Conservation (phyloP, 2,113 vertebrate species). For the Chloropsis cyanopogon region DNA sequence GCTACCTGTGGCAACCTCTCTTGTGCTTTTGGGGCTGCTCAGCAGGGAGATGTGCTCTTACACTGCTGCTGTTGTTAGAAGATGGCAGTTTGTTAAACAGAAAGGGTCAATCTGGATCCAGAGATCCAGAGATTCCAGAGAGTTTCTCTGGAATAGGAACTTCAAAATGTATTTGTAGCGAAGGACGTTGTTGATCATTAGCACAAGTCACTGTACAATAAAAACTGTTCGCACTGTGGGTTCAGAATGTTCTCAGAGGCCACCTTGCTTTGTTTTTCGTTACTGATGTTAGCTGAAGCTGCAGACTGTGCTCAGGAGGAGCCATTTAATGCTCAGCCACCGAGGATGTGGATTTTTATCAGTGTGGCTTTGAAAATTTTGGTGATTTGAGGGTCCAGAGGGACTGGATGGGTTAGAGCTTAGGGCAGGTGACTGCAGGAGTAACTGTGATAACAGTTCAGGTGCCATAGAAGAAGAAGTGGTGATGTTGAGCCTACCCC, state of each 20-base stretch:
- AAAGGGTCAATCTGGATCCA: background rate
- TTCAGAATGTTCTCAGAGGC: background rate
- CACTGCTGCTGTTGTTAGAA: background rate
- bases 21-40: background rate
- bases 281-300: background rate
- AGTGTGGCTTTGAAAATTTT: background rate
- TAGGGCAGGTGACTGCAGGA: background rate
- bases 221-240: background rate
- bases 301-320: background rate
- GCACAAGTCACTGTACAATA: background rate
- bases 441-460: background rate
- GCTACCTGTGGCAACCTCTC: background rate
- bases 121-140: too few relatives aligned
- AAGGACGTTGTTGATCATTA: background rate
- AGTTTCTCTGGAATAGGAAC: background rate
- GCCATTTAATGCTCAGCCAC: background rate
- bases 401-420: background rate
- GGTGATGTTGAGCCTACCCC: background rate
- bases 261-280: background rate
- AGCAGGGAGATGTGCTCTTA: rapidly evolving
- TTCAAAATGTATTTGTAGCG: background rate
- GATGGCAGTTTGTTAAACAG: background rate
- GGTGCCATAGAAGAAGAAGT: background rate
- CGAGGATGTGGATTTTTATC: background rate
- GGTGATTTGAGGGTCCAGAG: background rate